Base-by-base conservation (phyloP, 2,888 invertebrate species). In the Serripes groenlandicus region DNA sequence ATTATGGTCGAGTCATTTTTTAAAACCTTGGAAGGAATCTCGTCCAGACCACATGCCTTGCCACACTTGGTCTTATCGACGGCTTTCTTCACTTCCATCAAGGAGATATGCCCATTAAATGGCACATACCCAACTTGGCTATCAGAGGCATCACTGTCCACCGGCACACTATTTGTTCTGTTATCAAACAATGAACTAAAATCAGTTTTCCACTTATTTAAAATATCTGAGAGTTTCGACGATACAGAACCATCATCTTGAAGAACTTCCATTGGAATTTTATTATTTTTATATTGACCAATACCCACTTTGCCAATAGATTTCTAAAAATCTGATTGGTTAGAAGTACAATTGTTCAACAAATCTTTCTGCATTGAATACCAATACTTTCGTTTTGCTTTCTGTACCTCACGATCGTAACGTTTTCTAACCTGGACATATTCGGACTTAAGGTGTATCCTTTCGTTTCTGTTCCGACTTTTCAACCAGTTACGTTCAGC, bases 271-370 rank as follows among this genome's bases (percentile, higher is more conserved):
- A 21, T 49, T 21, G 76, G 76, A 30, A 77, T 62, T 52, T 32
- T 32, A 26, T 70, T 60, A 52, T 60, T 30, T 35, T 54, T 58
- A 26, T 34, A 32, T 37, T 54, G 18, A n/a, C 72, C 78, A 35
- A 80, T 56, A 32, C 75, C 80, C 30, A 80, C 68, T 75, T 75
- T 75, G 1, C 75, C 80, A 23, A 79, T 79, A 32, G 69, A 62
- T 30, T 69, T 73, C 79, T 75, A 79, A 49, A 75, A 75, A 23
- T 66, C n/a, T 49, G 64, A 64, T 32, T 42, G 75, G 42, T 66
- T 58, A 49, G 30, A 34, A 4, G 54, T 26, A 35, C 30, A 62
- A 9, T 70, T 69, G 35, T 34, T 23, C 62, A 70, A 75, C 26
- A 75, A 30, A n/a, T 79, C 74, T 21, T 64, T 9, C 23, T 77